Conservation (phyloP, 2,888 invertebrate genomes). For the Formica aserva region DNA sequence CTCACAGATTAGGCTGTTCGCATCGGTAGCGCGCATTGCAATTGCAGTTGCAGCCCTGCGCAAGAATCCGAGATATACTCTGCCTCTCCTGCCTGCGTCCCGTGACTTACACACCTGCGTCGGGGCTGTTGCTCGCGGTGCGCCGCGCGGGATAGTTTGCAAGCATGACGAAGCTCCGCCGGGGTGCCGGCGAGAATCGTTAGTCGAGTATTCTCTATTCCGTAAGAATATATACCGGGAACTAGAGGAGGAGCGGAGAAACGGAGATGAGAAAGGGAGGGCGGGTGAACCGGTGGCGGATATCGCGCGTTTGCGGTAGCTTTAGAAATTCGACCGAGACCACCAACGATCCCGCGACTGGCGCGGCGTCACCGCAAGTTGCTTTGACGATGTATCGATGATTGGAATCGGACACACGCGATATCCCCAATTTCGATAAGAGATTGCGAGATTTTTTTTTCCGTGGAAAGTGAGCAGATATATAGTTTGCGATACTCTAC, state of each 20-base stretch:
- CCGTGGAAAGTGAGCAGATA: too few species aligned
- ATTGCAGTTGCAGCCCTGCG: constrained; percentile 19
- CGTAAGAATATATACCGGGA: constrained; percentile 61
- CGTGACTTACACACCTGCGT: constrained; percentile 47
- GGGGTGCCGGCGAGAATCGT: constrained; percentile 77
- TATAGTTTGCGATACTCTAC: not conserved
- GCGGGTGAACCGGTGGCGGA: not conserved
- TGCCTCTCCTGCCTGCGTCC: not conserved
- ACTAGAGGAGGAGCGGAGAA: constrained; percentile 36
- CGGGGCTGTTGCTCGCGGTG: constrained; percentile 14
- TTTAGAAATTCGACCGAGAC: constrained; percentile 48
- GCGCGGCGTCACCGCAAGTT: not conserved
- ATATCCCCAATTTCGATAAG: not conserved
- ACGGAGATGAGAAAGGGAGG: constrained; percentile 33
- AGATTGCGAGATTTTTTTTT: not conserved
- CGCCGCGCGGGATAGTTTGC: constrained; percentile 78
- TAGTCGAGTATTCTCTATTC: constrained; percentile 78
- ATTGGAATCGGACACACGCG: not conserved
- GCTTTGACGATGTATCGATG: not conserved
- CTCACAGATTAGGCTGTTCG: constrained; percentile 45
- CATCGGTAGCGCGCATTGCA: not conserved
- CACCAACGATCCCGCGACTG: constrained; percentile 50
- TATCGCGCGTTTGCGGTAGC: constrained; percentile 33
- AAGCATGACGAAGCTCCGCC: constrained; percentile 81
- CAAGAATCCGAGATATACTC: not conserved